Conservation (phyloP, 2,797 vertebrate species). For the Squalus acanthias region DNA sequence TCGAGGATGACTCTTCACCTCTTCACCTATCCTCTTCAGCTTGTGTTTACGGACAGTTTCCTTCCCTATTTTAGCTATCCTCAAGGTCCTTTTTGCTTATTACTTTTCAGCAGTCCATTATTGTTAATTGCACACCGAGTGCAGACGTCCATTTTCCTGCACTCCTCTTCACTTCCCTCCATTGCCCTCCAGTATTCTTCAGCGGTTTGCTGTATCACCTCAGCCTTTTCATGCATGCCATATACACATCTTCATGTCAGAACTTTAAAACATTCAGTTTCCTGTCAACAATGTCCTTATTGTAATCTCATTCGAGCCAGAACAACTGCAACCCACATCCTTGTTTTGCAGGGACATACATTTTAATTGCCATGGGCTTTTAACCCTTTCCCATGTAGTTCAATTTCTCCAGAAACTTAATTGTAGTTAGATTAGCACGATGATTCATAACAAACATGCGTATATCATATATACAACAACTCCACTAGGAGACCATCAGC, state of each 20-base stretch:
- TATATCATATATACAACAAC: not conserved
- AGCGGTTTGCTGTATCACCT: not conserved
- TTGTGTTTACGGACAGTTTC: not conserved
- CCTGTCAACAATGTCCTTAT: not conserved
- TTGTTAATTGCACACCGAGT: not conserved
- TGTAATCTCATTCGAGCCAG: not conserved
- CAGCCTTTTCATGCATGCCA: not conserved
- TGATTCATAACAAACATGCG: not conserved
- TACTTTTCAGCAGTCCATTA: not conserved
- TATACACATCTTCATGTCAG: not conserved
- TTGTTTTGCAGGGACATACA: not conserved
- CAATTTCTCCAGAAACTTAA: not conserved
- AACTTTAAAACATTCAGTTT: not conserved
- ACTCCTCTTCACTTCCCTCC: not conserved
- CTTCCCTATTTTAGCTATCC: not conserved
- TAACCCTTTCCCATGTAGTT: not conserved
- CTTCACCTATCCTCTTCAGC: not conserved
- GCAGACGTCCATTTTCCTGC: not conserved
- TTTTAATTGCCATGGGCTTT: slow-evolving; percentile 12
- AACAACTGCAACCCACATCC: not conserved
- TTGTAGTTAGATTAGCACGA: not conserved
- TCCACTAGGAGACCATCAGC: not conserved
- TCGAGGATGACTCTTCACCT: not conserved
- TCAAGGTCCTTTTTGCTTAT: not conserved
- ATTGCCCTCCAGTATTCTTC: not conserved